These are phyloP conservation scores for Chaetorhynchus papuensis DNA, from an alignment of 2,113 vertebrate genomes.

Conservation along the genomic window DNA sequence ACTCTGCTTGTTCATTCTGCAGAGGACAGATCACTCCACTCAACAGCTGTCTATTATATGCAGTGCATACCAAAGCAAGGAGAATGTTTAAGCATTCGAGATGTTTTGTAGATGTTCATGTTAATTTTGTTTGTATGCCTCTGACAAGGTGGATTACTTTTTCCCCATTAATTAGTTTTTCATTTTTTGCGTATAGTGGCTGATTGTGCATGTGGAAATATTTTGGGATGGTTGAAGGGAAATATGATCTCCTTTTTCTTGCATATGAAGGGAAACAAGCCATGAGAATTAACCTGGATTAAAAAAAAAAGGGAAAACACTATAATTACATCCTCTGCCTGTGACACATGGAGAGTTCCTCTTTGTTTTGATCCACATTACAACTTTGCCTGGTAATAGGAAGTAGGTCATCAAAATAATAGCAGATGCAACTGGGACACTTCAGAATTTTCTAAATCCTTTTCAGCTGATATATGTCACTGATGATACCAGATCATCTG, in stretches of 20 bases:
- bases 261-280: not conserved
- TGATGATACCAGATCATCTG: not conserved
- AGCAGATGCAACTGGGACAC: not conserved
- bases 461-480: not conserved
- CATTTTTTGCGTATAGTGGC: not conserved
- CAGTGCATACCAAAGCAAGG: not conserved
- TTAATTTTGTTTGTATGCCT: not conserved
- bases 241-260: not conserved
- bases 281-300: not conserved
- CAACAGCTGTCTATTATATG: not conserved
- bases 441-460: not conserved
- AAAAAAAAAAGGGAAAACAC: not conserved
- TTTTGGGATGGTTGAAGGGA: not conserved
- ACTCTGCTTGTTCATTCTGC: not conserved
- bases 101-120: not conserved
- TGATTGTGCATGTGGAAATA: not conserved
- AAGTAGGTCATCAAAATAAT: slow-evolving; percentile 8
- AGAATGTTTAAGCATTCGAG: not conserved
- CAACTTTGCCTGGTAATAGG: not conserved
- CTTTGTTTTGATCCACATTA: not conserved
- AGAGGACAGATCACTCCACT: not conserved
- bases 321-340: not conserved
- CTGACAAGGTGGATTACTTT: not conserved
- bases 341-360: not conserved
- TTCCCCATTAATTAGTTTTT: not conserved